Evolutionary conservation across 2,113 vertebrate genomes (phyloP), one percentile per base, ranked within the genome.

Genomic region (Bubo scandiacus): DNA sequence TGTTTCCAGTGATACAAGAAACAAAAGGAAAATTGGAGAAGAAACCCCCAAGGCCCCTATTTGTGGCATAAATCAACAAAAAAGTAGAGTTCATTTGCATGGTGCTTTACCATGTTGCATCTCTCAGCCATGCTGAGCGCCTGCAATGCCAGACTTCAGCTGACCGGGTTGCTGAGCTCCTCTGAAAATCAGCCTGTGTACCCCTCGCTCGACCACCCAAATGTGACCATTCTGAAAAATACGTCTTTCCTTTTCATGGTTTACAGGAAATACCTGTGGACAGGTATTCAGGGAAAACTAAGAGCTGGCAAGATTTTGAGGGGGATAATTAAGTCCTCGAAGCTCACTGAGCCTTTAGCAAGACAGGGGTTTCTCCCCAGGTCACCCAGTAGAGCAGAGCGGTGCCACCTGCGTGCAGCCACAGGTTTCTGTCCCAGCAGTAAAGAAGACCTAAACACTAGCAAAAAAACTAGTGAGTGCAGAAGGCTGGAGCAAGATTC

Each of bases 401-500:
- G 0, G 22, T 38, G 40, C 20, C 27, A 16, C 21, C 40, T 27
- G 8, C 8, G 23, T 45, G 43, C 34, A 38, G 10, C 22, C 27
- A 34, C 70, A 25, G 9, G 9, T 34, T 73, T 65, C 75, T 72
- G 58, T 27, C 42, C 40, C 11, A 22, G 22, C 42, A 18, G 18
- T 13, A 51, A 42, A 15, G 30, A 45, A n/a, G 11, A 51, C 11
- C n/a, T 40, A n/a, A 85, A 34, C 23, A 2, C 45, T 21, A 34
- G 25, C 23, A 7, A 42, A 80, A 81, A n/a, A 4, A n/a, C 0
- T 15, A 12, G 16, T 6, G 7, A 1, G 1, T 58, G 45, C 58
- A 57, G 43, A 42, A 83, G 27, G 26, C 73, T 42, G 63, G 36
- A 72, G 57, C 0, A 0, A 85, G 40, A 30, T 55, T n/a, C 15